phyloP scores from a whole-genome alignment of 2,888 invertebrate species.

The Aleiodes alternator region DNA sequence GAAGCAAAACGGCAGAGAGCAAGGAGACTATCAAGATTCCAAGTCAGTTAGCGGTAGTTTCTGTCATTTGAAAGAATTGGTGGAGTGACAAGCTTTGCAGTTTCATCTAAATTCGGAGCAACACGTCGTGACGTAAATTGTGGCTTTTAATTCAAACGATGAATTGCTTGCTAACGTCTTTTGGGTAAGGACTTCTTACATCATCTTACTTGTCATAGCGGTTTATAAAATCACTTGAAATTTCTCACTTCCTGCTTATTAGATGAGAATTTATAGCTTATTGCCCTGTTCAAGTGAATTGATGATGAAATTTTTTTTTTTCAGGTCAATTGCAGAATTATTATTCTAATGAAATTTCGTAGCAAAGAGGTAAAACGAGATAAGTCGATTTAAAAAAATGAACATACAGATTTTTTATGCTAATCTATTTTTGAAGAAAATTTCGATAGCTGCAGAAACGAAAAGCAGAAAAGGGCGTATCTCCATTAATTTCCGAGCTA shows the following conservation, averaged over 20 bases:
- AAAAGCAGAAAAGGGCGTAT: too few relatives aligned
- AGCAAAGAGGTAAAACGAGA: too few relatives aligned
- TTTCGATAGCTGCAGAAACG: too few relatives aligned
- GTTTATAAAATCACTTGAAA: slow-evolving; percentile 56
- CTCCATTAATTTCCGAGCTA: too few relatives aligned
- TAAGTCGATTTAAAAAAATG: too few relatives aligned
- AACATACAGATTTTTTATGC: too few relatives aligned
- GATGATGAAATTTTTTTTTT: neutral
- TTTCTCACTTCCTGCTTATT: slow-evolving; percentile 58
- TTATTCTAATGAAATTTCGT: too few relatives aligned
- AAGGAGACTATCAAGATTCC: neutral
- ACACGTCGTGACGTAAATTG: slow-evolving; percentile 17
- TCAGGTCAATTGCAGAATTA: neutral
- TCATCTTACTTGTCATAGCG: slow-evolving; percentile 23
- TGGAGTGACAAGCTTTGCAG: slow-evolving; percentile 3
- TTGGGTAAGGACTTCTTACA: slow-evolving; percentile 25
- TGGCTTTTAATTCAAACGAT: slow-evolving; percentile 23
- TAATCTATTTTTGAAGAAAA: too few relatives aligned
- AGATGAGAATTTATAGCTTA: neutral
- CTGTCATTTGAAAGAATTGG: slow-evolving; percentile 5
- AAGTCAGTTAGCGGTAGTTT: slow-evolving; percentile 6
- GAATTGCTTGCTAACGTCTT: slow-evolving; percentile 3
- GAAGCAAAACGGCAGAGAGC: neutral
- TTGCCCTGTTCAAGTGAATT: neutral
- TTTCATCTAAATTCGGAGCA: slow-evolving; percentile 30